phyloP scores from a whole-genome alignment of 2,113 vertebrate genomes.

The Phyllostomus hastatus region DNA sequence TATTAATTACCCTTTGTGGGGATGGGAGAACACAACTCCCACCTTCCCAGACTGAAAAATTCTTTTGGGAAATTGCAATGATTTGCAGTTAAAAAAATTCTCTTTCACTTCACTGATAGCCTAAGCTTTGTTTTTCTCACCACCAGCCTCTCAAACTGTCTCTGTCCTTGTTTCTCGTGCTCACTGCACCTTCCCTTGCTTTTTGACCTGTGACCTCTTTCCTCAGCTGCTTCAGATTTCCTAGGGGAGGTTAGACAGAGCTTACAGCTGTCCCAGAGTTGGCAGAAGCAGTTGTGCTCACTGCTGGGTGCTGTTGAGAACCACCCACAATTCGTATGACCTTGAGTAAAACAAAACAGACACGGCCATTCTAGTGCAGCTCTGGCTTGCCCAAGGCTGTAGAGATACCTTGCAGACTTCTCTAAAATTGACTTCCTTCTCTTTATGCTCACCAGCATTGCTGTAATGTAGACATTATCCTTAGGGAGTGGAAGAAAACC shows the following conservation, averaged over 20 bases:
- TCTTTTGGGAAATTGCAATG: not conserved
- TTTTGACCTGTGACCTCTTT: not conserved
- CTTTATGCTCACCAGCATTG: not conserved
- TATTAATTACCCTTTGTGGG: not conserved
- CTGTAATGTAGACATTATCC: not conserved
- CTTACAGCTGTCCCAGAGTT: not conserved
- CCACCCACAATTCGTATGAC: too few relatives aligned
- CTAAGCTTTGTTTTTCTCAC: conserved; percentile 26
- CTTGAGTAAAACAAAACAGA: not conserved
- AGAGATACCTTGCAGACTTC: not conserved
- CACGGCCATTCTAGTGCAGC: not conserved
- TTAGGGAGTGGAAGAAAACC: not conserved
- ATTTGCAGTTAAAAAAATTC: not conserved
- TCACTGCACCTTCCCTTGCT: not conserved
- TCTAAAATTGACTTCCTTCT: not conserved
- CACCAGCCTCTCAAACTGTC: not conserved
- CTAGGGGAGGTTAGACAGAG: not conserved
- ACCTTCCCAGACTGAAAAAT: not conserved
- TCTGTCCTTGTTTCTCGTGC: not conserved
- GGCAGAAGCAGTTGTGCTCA: not conserved
- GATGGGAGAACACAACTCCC: not conserved
- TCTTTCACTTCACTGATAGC: not conserved
- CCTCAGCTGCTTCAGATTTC: not conserved
- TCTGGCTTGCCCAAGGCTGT: not conserved
- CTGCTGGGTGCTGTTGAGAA: not conserved